Evolutionary conservation across 2,797 vertebrate genomes (phyloP).

Genomic region (Spea hammondii): DNA sequence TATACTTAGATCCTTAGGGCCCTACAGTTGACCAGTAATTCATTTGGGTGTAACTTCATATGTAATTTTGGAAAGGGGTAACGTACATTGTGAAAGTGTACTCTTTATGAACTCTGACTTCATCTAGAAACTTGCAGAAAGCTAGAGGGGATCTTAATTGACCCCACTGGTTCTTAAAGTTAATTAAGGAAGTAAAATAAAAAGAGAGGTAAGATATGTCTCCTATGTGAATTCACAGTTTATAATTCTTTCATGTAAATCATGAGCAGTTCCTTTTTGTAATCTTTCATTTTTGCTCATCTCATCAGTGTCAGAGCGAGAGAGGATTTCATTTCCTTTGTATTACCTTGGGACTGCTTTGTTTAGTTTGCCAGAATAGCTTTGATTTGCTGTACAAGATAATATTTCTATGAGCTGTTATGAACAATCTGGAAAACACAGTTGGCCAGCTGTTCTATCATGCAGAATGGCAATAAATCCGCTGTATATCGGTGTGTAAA

Average conservation of each 20-base stretch:
- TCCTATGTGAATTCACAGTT: conserved; percentile 10
- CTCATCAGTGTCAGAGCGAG: conserved; percentile 21
- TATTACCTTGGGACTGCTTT: conserved; percentile 26
- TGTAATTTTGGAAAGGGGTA: conserved; percentile 42
- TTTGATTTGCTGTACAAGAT: neutral
- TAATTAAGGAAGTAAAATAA: no score
- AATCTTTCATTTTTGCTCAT: neutral
- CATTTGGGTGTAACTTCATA: conserved; percentile 50
- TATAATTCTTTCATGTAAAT: neutral
- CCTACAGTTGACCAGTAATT: conserved; percentile 44
- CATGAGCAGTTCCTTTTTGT: conserved; percentile 21
- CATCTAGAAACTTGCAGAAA: conserved; percentile 47
- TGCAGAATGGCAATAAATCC: no score
- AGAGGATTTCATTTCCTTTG: conserved; percentile 32
- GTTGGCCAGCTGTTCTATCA: no score
- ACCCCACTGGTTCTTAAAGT: conserved; percentile 14
- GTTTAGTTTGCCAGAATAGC: conserved; percentile 28
- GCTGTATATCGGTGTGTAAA: no score
- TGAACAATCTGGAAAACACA: neutral
- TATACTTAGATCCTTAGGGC: conserved; percentile 43
- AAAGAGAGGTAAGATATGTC: no score
- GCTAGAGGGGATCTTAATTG: conserved; percentile 39
- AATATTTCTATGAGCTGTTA: neutral
- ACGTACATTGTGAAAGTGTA: conserved; percentile 50
- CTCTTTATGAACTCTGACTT: conserved; percentile 61